Conservation (phyloP, 1,140 invertebrate species). For the Eurosta solidaginis region DNA sequence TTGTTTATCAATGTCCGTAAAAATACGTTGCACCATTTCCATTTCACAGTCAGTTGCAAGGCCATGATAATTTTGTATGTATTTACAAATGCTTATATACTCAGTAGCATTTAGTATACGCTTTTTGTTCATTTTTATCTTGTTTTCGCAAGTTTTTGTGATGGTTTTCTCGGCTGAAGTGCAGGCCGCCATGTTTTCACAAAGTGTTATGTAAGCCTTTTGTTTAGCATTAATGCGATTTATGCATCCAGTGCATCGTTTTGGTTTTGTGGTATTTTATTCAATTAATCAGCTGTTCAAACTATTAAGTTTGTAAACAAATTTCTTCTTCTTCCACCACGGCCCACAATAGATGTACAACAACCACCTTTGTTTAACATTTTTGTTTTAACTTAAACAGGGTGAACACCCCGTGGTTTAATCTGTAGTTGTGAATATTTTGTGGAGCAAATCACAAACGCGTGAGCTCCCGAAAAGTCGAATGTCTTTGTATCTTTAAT, state of each 20-base stretch:
- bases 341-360: too few species aligned
- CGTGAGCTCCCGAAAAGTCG: too few species aligned
- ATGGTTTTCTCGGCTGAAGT: too few species aligned
- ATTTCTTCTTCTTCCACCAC: conserved; percentile 2
- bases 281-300: background rate
- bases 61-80: conserved; percentile 45
- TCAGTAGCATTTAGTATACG: conserved; percentile 42
- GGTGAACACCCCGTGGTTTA: too few species aligned
- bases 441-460: too few species aligned
- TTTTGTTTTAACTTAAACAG: too few species aligned
- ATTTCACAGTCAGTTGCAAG: conserved; percentile 57
- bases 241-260: background rate
- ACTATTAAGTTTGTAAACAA: background rate
- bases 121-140: conserved; percentile 13
- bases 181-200: background rate
- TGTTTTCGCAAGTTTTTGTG: background rate
- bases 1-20: conserved; percentile 55
- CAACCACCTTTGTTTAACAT: too few species aligned
- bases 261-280: background rate
- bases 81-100: conserved; percentile 45
- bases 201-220: background rate
- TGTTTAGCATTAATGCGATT: background rate
- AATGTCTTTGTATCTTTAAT: too few species aligned
- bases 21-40: conserved; percentile 51
- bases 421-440: too few species aligned